Evolutionary conservation across 2,888 invertebrate species (phyloP).

Genomic region (Eumacrocentrus americanus): DNA sequence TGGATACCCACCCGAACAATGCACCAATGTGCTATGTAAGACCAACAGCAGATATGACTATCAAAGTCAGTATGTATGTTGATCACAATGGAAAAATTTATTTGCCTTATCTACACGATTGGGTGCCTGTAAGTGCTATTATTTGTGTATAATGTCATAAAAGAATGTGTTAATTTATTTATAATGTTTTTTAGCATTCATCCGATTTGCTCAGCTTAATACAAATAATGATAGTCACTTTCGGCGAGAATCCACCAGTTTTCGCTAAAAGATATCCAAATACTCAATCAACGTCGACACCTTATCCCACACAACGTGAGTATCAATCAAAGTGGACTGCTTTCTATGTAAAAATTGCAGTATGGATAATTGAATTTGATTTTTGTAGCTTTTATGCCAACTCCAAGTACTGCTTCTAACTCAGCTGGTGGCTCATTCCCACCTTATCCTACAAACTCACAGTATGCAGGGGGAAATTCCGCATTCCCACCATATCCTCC

Average conservation of each 20-base stretch:
- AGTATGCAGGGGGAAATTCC: conserved; percentile 39
- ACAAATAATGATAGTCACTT: conserved; percentile 88
- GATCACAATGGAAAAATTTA: conserved; percentile 96
- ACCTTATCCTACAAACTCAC: conserved; percentile 45
- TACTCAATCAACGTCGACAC: conserved; percentile 53
- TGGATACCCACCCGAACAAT: conserved; percentile 96
- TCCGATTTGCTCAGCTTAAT: conserved; percentile 90
- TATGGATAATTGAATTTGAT: neutral
- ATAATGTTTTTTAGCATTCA: conserved; percentile 63
- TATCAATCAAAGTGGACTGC: too few relatives aligned
- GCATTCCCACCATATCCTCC: conserved; percentile 54
- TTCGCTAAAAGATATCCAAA: conserved; percentile 75
- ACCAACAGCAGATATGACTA: conserved; percentile 94
- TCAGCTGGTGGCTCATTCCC: conserved; percentile 35
- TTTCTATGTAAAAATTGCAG: too few relatives aligned
- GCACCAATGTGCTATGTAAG: conserved; percentile 94
- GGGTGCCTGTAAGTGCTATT: conserved; percentile 77
- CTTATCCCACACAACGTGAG: conserved; percentile 66
- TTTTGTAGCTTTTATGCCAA: conserved; percentile 61
- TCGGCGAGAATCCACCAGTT: conserved; percentile 95
- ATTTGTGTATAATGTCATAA: too few relatives aligned
- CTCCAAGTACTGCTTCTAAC: conserved; percentile 45
- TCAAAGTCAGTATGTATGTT: conserved; percentile 92
- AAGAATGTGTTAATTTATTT: too few relatives aligned
- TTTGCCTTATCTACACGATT: conserved; percentile 94